phyloP scores from a whole-genome alignment of 2,113 vertebrate species.

The Tragelaphus imberbis region DNA sequence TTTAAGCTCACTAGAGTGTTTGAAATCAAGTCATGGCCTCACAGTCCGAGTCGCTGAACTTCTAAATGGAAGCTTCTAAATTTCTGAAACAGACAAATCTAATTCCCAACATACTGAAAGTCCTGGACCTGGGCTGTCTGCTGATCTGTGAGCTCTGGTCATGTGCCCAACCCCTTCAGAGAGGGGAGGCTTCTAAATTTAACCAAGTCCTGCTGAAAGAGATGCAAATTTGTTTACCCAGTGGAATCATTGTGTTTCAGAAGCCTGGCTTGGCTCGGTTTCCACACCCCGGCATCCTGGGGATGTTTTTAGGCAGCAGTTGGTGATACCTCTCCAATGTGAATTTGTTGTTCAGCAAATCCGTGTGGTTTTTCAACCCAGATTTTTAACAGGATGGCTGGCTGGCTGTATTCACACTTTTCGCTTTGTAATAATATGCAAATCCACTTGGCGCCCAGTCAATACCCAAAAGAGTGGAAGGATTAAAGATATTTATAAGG shows the following conservation, averaged over 20 bases:
- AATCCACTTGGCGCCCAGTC: conserved; percentile 69
- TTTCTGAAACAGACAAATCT: not conserved
- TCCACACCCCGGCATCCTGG: conserved; percentile 31
- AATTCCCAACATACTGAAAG: not conserved
- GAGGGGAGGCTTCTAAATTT: conserved; percentile 48
- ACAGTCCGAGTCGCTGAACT: not conserved
- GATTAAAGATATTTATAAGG: conserved; percentile 73
- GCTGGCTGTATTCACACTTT: conserved; percentile 73
- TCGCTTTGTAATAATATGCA: conserved; percentile 75
- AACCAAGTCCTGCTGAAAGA: conserved; percentile 12
- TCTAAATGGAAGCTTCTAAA: not conserved
- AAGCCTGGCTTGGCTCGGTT: conserved; percentile 35
- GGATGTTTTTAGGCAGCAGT: conserved; percentile 56
- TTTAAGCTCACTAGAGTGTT: not conserved
- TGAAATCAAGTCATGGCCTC: not conserved
- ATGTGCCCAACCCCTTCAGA: conserved; percentile 9
- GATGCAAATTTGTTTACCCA: conserved; percentile 46
- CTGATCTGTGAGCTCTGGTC: not conserved
- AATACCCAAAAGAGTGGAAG: conserved; percentile 67
- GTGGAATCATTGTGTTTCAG: conserved; percentile 45
- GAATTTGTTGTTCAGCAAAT: conserved; percentile 69
- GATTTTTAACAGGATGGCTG: conserved; percentile 71
- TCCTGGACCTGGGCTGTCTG: not conserved
- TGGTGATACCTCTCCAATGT: conserved; percentile 66
- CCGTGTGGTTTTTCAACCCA: conserved; percentile 67